phyloP scores from a whole-genome alignment of 2,888 invertebrate genomes.

The Lithophane leautieri region DNA sequence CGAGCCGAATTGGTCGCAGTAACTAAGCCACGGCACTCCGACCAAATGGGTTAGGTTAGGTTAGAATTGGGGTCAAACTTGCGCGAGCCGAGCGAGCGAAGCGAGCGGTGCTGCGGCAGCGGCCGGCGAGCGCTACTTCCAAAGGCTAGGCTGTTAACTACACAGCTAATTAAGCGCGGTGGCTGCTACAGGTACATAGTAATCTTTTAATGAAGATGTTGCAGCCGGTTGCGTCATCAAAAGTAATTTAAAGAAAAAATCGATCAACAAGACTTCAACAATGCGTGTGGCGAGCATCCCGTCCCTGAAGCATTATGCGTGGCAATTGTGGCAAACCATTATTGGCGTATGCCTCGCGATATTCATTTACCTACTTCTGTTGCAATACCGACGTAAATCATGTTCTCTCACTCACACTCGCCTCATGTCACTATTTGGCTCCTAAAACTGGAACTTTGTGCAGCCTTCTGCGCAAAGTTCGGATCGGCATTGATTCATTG shows the following conservation, averaged over 20 bases:
- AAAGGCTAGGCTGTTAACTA: too few species aligned
- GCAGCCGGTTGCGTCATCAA: constrained; percentile 32
- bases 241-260: background rate
- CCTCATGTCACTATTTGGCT: background rate
- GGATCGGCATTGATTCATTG: background rate
- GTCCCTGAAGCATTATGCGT: too few species aligned
- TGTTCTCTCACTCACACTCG: background rate
- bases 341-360: background rate
- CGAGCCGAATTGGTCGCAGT: too few species aligned
- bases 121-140: too few species aligned
- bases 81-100: too few species aligned
- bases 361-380: background rate
- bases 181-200: background rate
- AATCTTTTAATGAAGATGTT: background rate
- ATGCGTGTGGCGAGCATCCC: too few species aligned
- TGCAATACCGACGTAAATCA: background rate
- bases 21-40: too few species aligned
- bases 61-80: too few species aligned
- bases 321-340: too few species aligned
- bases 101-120: too few species aligned
- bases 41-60: too few species aligned
- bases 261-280: background rate
- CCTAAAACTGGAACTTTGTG: background rate
- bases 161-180: too few species aligned
- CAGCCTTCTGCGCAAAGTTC: background rate